Evolutionary conservation across 2,797 vertebrate genomes (phyloP).

Genomic region (Danio kyathit): DNA sequence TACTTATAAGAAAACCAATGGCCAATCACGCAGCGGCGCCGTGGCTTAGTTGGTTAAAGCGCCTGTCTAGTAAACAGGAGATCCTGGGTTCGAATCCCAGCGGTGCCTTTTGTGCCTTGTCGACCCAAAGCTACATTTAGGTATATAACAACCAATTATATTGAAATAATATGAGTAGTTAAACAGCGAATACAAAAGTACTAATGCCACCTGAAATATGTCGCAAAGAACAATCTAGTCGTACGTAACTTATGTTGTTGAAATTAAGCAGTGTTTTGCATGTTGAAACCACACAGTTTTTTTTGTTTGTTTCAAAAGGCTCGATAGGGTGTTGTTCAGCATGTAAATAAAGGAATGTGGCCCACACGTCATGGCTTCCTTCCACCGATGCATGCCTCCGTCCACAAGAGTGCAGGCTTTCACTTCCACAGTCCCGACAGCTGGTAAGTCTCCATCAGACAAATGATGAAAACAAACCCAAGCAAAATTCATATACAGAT

Average conservation of each 20-base stretch:
- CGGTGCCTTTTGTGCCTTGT: slow-evolving; percentile 57
- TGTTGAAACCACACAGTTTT: background rate
- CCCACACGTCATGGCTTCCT: background rate
- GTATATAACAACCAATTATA: background rate
- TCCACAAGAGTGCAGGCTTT: slow-evolving; percentile 61
- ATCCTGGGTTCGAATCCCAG: slow-evolving; percentile 68
- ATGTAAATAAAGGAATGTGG: background rate
- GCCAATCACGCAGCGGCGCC: slow-evolving; percentile 47
- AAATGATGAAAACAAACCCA: slow-evolving; percentile 39
- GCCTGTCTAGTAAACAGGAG: slow-evolving; percentile 69
- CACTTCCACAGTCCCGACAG: slow-evolving; percentile 17
- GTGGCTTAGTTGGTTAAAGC: slow-evolving; percentile 68
- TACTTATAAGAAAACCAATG: background rate
- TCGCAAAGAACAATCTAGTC: background rate
- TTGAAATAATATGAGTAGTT: accelerated
- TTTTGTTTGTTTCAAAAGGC: background rate
- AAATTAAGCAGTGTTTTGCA: background rate
- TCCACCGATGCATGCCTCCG: slow-evolving; percentile 50
- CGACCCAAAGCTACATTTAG: background rate
- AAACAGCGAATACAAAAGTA: background rate
- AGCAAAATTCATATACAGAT: background rate
- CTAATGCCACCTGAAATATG: background rate
- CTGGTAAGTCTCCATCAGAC: slow-evolving; percentile 22
- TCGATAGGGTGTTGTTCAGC: background rate
- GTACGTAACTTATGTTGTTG: background rate